These are phyloP conservation scores for Tychaedon coryphoeus DNA, from an alignment of 2,113 vertebrate species.

Conservation along the genomic window DNA sequence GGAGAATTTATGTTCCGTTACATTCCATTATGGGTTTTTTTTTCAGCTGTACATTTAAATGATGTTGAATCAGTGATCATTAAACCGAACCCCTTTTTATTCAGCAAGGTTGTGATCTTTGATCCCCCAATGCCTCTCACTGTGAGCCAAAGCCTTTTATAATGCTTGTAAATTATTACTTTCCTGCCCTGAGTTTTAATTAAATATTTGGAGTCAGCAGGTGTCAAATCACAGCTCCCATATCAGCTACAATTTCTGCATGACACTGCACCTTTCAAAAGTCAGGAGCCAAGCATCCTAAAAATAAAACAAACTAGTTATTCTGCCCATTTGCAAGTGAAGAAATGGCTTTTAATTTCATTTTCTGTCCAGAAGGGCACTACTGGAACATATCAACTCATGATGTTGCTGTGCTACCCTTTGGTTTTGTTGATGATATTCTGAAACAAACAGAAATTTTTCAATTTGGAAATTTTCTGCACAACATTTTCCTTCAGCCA, in stretches of 20 bases:
- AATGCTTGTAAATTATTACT: conserved; percentile 7
- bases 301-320: neutral
- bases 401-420: neutral
- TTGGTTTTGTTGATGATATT: neutral
- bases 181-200: neutral
- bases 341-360: neutral
- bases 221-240: neutral
- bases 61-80: conserved; percentile 33
- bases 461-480: neutral
- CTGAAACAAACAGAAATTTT: neutral
- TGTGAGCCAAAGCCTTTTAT: neutral
- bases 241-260: neutral
- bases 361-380: neutral
- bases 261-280: neutral
- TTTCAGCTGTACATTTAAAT: conserved; percentile 1
- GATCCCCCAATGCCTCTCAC: neutral
- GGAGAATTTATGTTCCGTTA: conserved; percentile 60
- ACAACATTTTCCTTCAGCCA: neutral
- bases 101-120: conserved; percentile 33
- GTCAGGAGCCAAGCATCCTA: neutral
- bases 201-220: conserved; percentile 22
- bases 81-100: neutral
- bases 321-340: neutral
- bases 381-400: neutral
- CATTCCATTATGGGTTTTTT: neutral